Evolutionary conservation across 64 coral and sea anemone species (phyloP).

Genomic region (Pocillopora damicornis): DNA sequence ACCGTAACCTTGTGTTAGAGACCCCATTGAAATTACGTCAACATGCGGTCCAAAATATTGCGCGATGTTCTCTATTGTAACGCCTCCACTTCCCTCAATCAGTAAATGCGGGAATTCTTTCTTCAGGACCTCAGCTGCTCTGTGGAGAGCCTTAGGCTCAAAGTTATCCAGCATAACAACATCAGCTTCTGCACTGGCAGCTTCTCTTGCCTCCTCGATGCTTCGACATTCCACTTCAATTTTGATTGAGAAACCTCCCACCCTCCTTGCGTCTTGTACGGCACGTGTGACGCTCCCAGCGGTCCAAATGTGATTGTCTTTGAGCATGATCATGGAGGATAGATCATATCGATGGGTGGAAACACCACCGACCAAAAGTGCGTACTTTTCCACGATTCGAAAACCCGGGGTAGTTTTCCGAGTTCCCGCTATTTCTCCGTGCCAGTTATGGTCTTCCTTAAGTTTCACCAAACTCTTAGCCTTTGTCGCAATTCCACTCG

Average conservation of each 20-base stretch:
- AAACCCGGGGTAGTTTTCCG: slow-evolving; percentile 97
- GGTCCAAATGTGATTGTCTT: slow-evolving; percentile 98
- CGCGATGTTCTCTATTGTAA: slow-evolving; percentile 61
- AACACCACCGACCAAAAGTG: slow-evolving; percentile 76
- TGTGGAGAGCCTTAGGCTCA: slow-evolving; percentile 66
- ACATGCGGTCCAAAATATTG: slow-evolving; percentile 84
- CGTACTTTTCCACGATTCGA: slow-evolving; percentile 96
- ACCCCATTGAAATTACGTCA: slow-evolving; percentile 90
- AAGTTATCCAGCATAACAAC: slow-evolving; percentile 98
- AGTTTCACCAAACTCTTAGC: slow-evolving; percentile 62
- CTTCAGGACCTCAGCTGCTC: slow-evolving; percentile 62
- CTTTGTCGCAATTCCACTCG: slow-evolving; percentile 86
- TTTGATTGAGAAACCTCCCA: slow-evolving; percentile 90
- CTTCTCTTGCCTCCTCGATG: slow-evolving; percentile 75
- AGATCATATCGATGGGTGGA: slow-evolving; percentile 92
- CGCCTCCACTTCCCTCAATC: slow-evolving; percentile 91
- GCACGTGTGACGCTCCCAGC: slow-evolving; percentile 71
- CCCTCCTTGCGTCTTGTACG: slow-evolving; percentile 71
- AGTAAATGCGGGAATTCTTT: slow-evolving; percentile 75
- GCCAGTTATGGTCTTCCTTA: slow-evolving; percentile 60
- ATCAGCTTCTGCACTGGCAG: slow-evolving; percentile 78
- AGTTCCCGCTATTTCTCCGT: slow-evolving; percentile 93
- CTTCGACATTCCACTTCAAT: slow-evolving; percentile 98
- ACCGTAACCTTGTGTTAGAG: slow-evolving; percentile 79
- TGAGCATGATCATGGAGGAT: slow-evolving; percentile 97